These are phyloP conservation scores for Apus apus DNA, from an alignment of 2,113 vertebrate genomes.

Conservation along the genomic window DNA sequence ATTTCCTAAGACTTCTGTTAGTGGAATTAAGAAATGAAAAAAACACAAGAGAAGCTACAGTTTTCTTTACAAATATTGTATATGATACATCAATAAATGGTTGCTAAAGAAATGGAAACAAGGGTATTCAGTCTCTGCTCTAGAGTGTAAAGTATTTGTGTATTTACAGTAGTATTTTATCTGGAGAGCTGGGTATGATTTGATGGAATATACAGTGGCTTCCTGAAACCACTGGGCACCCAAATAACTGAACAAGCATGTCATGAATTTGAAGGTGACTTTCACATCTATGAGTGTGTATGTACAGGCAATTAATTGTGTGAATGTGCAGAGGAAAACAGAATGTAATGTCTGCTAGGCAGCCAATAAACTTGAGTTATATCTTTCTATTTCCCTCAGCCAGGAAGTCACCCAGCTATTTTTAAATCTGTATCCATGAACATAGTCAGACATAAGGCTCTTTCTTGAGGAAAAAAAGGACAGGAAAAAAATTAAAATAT, in stretches of 20 bases:
- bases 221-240: neutral
- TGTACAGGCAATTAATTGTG: neutral
- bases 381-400: slow-evolving; percentile 19
- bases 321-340: neutral
- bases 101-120: neutral
- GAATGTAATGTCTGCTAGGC: neutral
- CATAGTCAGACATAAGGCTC: neutral
- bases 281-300: neutral
- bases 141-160: neutral
- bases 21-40: neutral
- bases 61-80: neutral
- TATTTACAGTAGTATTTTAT: neutral
- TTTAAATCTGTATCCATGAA: neutral
- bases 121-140: neutral
- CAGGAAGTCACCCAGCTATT: slow-evolving; percentile 34
- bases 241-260: neutral
- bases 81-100: neutral
- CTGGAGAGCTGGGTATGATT: neutral
- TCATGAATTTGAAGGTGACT: neutral
- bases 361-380: slow-evolving; percentile 34
- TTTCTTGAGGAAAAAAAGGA: slow-evolving; percentile 1
- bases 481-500: slow-evolving; percentile 19
- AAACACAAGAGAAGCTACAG: neutral
- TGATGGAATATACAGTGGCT: neutral
- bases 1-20: neutral